Conservation (phyloP, 2,797 vertebrate genomes). For the Urosaurus nigricauda region DNA sequence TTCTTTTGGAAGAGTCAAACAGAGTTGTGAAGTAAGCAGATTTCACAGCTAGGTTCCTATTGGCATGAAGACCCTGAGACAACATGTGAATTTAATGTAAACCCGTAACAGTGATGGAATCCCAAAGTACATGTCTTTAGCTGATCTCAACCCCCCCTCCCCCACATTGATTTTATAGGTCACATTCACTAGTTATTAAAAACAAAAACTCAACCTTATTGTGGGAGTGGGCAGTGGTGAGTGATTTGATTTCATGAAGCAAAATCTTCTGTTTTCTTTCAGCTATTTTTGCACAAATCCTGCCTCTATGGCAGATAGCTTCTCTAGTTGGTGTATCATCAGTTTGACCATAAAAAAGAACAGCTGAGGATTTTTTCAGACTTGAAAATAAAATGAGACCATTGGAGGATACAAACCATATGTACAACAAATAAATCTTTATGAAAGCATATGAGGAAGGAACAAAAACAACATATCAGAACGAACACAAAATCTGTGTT, state of each 20-base stretch:
- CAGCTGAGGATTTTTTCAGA: background rate
- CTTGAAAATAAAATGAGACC: constrained; percentile 21
- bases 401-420: constrained; percentile 20
- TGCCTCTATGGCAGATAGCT: background rate
- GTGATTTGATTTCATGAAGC: background rate
- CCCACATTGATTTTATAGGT: too few species aligned
- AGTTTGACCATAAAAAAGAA: constrained; percentile 4
- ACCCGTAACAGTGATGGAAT: too few species aligned
- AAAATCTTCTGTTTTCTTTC: background rate
- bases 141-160: too few species aligned
- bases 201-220: background rate
- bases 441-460: constrained; percentile 30
- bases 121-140: too few species aligned
- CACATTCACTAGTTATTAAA: background rate
- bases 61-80: too few species aligned
- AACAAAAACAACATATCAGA: constrained; percentile 24
- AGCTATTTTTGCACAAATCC: background rate
- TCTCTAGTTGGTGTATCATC: background rate
- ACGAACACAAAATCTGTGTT: constrained; percentile 43
- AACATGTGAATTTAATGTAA: too few species aligned
- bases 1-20: background rate
- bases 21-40: background rate
- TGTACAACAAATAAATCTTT: constrained; percentile 32
- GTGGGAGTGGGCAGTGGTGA: background rate
- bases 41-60: background rate